These are phyloP conservation scores for Himalopsyche kuldschensis DNA, from an alignment of 2,888 invertebrate species.

Conservation along the genomic window DNA sequence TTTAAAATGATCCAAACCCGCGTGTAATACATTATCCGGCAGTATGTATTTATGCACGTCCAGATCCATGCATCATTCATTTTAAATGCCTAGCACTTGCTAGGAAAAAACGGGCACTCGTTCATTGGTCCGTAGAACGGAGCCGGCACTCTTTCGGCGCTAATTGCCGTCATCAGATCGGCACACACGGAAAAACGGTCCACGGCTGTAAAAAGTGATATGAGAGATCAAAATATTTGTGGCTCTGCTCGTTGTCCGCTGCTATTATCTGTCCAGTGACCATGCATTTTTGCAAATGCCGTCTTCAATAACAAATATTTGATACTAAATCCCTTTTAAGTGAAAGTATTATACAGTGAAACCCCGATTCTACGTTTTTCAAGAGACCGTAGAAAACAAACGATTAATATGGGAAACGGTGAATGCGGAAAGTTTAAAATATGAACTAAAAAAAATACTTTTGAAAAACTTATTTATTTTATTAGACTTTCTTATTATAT, in stretches of 20 bases:
- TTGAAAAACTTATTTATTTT: no score
- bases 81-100: not conserved
- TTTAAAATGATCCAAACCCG: not conserved
- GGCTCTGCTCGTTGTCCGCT: not conserved
- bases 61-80: not conserved
- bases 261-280: not conserved
- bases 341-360: no score
- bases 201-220: not conserved
- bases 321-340: not conserved
- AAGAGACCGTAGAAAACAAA: no score
- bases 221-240: not conserved
- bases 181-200: not conserved
- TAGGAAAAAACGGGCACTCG: not conserved
- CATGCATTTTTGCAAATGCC: not conserved
- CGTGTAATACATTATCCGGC: not conserved
- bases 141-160: not conserved
- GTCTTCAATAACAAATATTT: not conserved
- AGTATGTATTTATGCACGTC: not conserved
- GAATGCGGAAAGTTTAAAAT: no score
- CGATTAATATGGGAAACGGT: no score
- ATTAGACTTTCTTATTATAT: no score
- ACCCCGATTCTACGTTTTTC: no score
- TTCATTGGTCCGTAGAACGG: not conserved
- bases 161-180: conserved; percentile 1
- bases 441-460: no score